Evolutionary conservation across 2,888 invertebrate genomes (phyloP).

Genomic region (Cabera pusaria): DNA sequence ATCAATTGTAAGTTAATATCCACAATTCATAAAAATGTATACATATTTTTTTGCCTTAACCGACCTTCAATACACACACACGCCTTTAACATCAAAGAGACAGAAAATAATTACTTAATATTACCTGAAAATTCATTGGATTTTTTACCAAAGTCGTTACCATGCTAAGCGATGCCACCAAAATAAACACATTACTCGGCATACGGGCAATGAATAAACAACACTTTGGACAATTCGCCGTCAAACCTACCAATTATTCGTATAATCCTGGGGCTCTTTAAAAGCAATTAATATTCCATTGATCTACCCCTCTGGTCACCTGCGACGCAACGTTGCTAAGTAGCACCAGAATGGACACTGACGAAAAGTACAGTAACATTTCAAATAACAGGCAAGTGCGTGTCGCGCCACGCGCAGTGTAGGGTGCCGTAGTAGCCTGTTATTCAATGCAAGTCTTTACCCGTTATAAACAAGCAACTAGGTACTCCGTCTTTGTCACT

Average conservation of each 20-base stretch:
- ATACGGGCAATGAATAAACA: constrained; percentile 33
- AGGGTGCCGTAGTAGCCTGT: no score
- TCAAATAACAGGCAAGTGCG: no score
- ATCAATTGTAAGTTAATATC: no score
- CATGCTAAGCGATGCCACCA: constrained; percentile 8
- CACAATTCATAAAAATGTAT: no score
- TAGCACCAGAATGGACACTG: constrained; percentile 2
- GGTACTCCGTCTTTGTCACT: no score
- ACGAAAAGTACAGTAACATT: no score
- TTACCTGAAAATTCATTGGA: constrained; percentile 10
- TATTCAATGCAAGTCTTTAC: no score
- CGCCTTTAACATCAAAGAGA: background rate
- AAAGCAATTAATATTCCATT: constrained; percentile 42
- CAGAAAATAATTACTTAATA: no score
- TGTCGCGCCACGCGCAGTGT: no score
- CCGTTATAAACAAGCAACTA: no score
- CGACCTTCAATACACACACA: no score
- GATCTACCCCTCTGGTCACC: constrained; percentile 36
- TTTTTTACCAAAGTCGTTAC: constrained; percentile 7
- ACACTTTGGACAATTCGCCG: constrained; percentile 37
- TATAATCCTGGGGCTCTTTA: constrained; percentile 56
- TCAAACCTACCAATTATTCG: constrained; percentile 62
- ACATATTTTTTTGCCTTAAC: no score
- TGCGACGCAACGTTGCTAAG: constrained; percentile 13
- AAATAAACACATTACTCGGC: constrained; percentile 16